Evolutionary conservation across 2,888 invertebrate genomes (phyloP), one percentile per base, ranked within the genome.

Genomic region (Amphipoea lucens): DNA sequence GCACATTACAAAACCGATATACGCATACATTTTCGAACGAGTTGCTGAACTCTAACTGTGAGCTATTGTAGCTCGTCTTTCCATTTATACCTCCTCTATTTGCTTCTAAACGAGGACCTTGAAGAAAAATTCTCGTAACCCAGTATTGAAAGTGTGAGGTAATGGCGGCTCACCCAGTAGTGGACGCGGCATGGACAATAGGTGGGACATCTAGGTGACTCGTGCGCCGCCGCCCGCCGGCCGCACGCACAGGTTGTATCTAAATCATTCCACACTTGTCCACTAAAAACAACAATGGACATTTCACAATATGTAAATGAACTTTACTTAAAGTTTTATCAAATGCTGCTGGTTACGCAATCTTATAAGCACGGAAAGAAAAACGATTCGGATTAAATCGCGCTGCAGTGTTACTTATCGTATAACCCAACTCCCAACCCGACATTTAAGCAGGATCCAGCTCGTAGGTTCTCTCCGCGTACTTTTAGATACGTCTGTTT

Each of bases 71-170:
- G 94, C 91, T 92, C 92, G 96, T 95, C 94, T 95, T 96, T 93
- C 93, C 93, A 95, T 97, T 96, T 97, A 97, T 97, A 97, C 96
- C 95, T 93, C 94, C 92, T 92, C 95, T 96, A 95, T 96, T 96
- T 96, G 93, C 94, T 95, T 95, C 97, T 93, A 96, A 96, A 95
- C 94, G 95, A 92, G 93, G 94, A 93, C 97, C 97, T 97, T 97
- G 97, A 95, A 95, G 96, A 94, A 96, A 96, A 96, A 95, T 96
- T 96, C 96, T 96, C 95, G 97, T 97, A 96, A 96, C 95, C 96
- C 96, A 96, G 96, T 97, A 96, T 97, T 95, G 96, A 94, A 95
- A 95, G 96, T 96, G 93, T 97, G 97, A 97, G 96, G 97, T 96
- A 97, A 96, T 95, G 93, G 94, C 92, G 96, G 95, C 96, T 96